phyloP scores from a whole-genome alignment of 2,113 vertebrate species.

The Marmota monax region DNA sequence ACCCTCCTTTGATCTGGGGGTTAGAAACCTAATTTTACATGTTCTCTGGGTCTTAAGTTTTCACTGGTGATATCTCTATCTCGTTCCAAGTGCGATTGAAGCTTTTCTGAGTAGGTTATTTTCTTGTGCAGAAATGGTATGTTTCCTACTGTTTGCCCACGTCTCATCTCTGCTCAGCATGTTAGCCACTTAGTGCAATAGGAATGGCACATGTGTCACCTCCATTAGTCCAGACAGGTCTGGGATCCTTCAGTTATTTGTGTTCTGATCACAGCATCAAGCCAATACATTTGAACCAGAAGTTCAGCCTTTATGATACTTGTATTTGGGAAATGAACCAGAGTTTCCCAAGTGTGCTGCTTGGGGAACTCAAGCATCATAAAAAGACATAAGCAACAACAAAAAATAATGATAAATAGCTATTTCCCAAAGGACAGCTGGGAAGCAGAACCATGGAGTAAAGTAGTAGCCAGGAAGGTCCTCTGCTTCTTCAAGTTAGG shows the following conservation, averaged over 20 bases:
- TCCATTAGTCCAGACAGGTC: background rate
- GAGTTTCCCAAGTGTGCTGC: background rate
- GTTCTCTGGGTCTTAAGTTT: background rate
- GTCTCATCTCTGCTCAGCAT: background rate
- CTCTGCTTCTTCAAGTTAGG: background rate
- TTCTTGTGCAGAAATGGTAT: background rate
- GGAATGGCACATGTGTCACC: background rate
- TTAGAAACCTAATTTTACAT: background rate
- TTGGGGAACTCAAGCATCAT: background rate
- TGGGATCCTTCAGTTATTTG: background rate
- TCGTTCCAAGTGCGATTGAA: background rate
- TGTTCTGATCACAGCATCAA: background rate
- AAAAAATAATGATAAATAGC: background rate
- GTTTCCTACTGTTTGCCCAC: background rate
- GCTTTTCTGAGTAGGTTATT: background rate
- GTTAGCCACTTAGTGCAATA: background rate
- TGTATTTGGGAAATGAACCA: constrained; percentile 42
- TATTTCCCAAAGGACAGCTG: background rate
- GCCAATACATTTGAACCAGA: background rate
- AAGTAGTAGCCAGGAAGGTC: background rate
- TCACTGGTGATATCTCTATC: background rate
- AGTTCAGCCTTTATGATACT: constrained; percentile 9
- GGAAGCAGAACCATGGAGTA: background rate
- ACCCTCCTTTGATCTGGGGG: background rate
- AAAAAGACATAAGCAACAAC: background rate